Evolutionary conservation across 2,888 invertebrate genomes (phyloP).

Genomic region (Nomada ruficornis): DNA sequence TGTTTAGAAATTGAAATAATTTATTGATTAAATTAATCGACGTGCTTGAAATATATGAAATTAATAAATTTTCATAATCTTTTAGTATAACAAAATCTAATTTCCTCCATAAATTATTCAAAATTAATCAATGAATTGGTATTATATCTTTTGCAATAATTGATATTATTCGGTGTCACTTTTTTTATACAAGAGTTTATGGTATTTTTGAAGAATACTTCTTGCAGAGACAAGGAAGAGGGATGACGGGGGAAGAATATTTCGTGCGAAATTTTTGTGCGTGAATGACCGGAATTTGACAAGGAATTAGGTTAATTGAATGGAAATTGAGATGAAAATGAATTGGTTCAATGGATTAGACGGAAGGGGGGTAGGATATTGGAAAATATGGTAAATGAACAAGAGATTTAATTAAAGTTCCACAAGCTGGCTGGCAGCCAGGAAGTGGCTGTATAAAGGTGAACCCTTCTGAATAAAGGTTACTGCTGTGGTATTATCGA

Average conservation of each 20-base stretch:
- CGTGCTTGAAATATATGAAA: too few species aligned
- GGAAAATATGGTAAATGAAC: constrained; percentile 60
- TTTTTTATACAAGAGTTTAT: too few species aligned
- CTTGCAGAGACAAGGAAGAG: too few species aligned
- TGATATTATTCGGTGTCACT: too few species aligned
- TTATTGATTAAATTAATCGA: too few species aligned
- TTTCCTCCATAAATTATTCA: too few species aligned
- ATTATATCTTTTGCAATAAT: too few species aligned
- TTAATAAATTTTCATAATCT: too few species aligned
- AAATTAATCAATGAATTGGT: too few species aligned
- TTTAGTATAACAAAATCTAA: too few species aligned
- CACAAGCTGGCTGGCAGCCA: constrained; percentile 31
- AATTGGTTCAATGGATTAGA: constrained; percentile 42
- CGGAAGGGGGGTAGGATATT: constrained; percentile 30
- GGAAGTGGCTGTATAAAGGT: constrained; percentile 40
- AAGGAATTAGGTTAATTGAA: constrained; percentile 50
- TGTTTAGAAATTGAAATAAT: too few species aligned
- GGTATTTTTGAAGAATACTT: not conserved
- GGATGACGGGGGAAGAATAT: too few species aligned
- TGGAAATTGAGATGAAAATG: constrained; percentile 44
- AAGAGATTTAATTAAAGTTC: constrained; percentile 56
- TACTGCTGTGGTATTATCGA: constrained; percentile 41
- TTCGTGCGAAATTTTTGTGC: not conserved
- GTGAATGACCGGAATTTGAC: not conserved
- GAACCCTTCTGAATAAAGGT: constrained; percentile 29